These are phyloP conservation scores for Sylvia borin DNA, from an alignment of 2,797 vertebrate genomes.

Conservation along the genomic window DNA sequence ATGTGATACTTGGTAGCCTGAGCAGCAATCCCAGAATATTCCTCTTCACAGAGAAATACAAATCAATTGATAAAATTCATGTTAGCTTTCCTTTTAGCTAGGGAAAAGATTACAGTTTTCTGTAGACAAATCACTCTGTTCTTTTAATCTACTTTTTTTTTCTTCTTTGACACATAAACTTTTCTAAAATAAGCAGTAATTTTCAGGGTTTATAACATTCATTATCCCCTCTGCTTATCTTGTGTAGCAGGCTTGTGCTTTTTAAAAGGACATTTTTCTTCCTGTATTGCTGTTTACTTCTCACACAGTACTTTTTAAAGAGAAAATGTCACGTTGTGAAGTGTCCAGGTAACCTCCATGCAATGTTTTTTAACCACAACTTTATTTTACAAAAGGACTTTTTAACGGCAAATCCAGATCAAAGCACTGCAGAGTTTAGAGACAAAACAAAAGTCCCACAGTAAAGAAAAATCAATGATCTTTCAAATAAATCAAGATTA, in stretches of 20 bases:
- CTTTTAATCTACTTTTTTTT: constrained; percentile 46
- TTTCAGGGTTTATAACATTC: constrained; percentile 63
- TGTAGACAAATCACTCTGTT: constrained; percentile 7
- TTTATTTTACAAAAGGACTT: constrained; percentile 59
- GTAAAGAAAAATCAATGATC: constrained; percentile 66
- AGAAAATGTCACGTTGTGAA: constrained; percentile 66
- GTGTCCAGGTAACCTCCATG: constrained; percentile 56
- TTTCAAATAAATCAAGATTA: constrained; percentile 72
- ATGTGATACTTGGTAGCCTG: not conserved
- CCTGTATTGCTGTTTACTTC: constrained; percentile 66
- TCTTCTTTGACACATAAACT: constrained; percentile 48
- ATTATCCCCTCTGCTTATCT: constrained; percentile 70
- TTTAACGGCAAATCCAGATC: constrained; percentile 45
- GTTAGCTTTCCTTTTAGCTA: not conserved
- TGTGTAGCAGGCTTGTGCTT: constrained; percentile 28
- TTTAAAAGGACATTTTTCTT: constrained; percentile 65
- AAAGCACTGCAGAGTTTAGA: constrained; percentile 62
- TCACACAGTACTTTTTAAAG: constrained; percentile 64
- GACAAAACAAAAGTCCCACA: constrained; percentile 62
- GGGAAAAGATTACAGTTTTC: not conserved
- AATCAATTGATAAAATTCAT: not conserved
- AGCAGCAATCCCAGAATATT: not conserved
- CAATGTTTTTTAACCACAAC: constrained; percentile 23
- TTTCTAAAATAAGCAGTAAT: constrained; percentile 65
- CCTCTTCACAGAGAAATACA: not conserved